phyloP scores from a whole-genome alignment of 2,888 invertebrate genomes.

The Nephrotoma flavescens region DNA sequence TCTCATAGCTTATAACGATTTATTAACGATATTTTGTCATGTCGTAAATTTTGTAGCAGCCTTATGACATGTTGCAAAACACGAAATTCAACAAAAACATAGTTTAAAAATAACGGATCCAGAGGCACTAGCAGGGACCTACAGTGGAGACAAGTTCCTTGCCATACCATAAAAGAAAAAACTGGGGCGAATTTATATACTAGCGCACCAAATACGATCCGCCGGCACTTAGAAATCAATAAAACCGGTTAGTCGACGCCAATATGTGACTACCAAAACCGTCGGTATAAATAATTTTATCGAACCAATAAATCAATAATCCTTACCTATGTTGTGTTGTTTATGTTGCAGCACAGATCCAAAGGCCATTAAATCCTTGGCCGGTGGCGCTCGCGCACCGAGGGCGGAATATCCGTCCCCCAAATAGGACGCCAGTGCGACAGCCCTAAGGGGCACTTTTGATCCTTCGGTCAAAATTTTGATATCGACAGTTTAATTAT shows the following conservation, averaged over 20 bases:
- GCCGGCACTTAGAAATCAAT: not conserved
- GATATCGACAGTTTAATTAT: constrained; percentile 13
- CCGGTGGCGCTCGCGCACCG: constrained; percentile 32
- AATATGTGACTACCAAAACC: not conserved
- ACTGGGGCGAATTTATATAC: too few relatives aligned
- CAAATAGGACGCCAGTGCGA: constrained; percentile 36
- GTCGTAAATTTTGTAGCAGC: too few relatives aligned
- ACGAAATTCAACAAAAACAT: too few relatives aligned
- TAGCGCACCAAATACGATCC: not conserved
- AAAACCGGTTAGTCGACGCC: not conserved
- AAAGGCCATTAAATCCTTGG: constrained; percentile 35
- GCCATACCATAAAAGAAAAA: too few relatives aligned
- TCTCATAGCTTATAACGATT: too few relatives aligned
- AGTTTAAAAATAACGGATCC: too few relatives aligned
- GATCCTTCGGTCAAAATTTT: constrained; percentile 35
- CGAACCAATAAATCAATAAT: not conserved
- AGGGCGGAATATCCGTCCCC: constrained; percentile 34
- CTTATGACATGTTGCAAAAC: too few relatives aligned
- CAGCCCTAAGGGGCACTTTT: constrained; percentile 35
- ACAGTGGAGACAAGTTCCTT: too few relatives aligned
- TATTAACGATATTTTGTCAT: too few relatives aligned
- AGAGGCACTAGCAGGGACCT: too few relatives aligned
- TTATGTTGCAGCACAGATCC: constrained; percentile 33
- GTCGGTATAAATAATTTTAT: not conserved
- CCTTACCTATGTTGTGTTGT: constrained; percentile 33